Evolutionary conservation across 2,888 invertebrate genomes (phyloP), one percentile per base, ranked within the genome.

Genomic region (Parascotia fuliginaria): DNA sequence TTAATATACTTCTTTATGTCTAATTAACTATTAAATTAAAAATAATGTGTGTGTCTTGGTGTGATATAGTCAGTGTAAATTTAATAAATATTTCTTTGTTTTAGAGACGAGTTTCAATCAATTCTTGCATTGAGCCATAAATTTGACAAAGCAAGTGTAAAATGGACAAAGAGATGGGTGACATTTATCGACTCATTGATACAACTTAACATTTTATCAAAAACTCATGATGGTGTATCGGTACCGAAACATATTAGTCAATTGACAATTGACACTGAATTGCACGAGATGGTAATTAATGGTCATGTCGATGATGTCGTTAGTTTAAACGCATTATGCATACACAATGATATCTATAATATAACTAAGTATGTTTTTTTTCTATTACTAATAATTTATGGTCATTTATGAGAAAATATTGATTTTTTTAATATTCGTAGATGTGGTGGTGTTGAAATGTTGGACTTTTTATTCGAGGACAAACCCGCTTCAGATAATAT

Each of bases 141-240:
- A 9, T 48, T 59, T 3, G 65, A 60, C 15, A 63, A 52, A 45
- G 78, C 68, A 4, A 56, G 42, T 2, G 53, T 79, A 0, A 70
- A 64, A 34, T 77, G 73, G 68, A 61, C 37, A 3, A 54, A 64
- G 2, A 70, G 74, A 16, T 79, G 78, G 78, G 61, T 75, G 0
- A 61, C 66, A 4, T 72, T 73, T 27, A 38, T 79, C 0, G 79
- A 79, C 33, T 63, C 71, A 3, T 43, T 79, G 0, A 53, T 79
- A 2, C 79, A 79, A 49, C 57, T 75, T 1, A 74, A 65, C 12
- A 53, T 53, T 6, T 64, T 78, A 7, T 54, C 64, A 1, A 61
- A 51, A 33, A 51, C 75, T 2, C 52, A 65, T 19, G 65, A 73
- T 5, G 75, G 74, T 5, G 6, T 75, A 0, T 67, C 71, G 1